Evolutionary conservation across 2,888 invertebrate genomes (phyloP).

Genomic region (Chorisops tibialis): DNA sequence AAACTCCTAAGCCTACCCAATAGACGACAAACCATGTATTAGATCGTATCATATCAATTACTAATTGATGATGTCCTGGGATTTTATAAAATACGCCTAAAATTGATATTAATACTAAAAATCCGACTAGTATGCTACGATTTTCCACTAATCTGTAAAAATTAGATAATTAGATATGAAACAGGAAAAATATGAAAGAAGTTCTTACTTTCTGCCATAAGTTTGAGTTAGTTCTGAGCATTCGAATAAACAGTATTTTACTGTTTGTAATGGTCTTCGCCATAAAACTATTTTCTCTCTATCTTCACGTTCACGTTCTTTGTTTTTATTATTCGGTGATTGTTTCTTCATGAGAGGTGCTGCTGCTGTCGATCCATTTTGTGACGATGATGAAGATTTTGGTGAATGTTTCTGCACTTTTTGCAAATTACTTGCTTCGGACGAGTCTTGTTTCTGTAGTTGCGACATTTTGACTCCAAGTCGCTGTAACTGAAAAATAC

Average conservation of each 20-base stretch:
- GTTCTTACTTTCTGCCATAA: slow-evolving; percentile 58
- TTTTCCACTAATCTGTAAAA: slow-evolving; percentile 46
- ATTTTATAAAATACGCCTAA: slow-evolving; percentile 48
- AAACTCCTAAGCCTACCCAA: slow-evolving; percentile 91
- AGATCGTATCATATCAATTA: slow-evolving; percentile 45
- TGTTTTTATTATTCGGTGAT: slow-evolving; percentile 31
- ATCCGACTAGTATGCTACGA: slow-evolving; percentile 43
- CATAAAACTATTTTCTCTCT: slow-evolving; percentile 70
- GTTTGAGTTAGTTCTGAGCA: slow-evolving; percentile 61
- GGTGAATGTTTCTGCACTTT: slow-evolving; percentile 25
- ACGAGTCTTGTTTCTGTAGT: slow-evolving; percentile 37
- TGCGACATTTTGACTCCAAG: slow-evolving; percentile 39
- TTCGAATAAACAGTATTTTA: slow-evolving; percentile 78
- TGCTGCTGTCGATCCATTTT: slow-evolving; percentile 36
- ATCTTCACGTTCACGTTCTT: slow-evolving; percentile 58
- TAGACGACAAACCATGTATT: slow-evolving; percentile 60
- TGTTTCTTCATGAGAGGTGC: slow-evolving; percentile 42
- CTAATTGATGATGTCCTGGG: slow-evolving; percentile 49
- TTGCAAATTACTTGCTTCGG: slow-evolving; percentile 27
- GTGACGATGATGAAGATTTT: slow-evolving; percentile 34
- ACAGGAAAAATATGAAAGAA: background rate
- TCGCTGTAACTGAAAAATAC: slow-evolving; percentile 35
- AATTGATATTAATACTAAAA: slow-evolving; percentile 47
- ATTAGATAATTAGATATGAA: background rate
- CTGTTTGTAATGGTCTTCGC: slow-evolving; percentile 73